Evolutionary conservation across 2,113 vertebrate genomes (phyloP).

Genomic region (Cyanistes caeruleus): DNA sequence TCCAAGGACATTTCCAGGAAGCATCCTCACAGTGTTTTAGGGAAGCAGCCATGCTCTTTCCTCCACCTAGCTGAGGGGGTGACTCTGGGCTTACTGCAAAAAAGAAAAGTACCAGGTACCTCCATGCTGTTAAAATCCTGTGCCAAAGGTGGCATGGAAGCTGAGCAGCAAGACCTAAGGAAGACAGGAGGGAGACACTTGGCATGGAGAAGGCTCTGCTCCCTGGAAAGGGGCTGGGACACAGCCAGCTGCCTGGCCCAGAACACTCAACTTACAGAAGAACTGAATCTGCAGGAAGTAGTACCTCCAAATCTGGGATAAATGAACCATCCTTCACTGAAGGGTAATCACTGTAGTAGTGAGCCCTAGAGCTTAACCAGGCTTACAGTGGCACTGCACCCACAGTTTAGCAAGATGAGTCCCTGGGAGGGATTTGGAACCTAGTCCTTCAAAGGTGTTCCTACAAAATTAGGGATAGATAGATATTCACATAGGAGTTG

Average conservation of each 20-base stretch:
- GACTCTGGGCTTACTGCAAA: neutral
- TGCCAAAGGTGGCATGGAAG: neutral
- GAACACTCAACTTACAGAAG: neutral
- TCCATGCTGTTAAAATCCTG: neutral
- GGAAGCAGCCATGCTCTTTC: neutral
- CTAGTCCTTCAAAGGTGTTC: neutral
- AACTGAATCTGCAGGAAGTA: neutral
- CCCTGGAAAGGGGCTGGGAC: too few species aligned
- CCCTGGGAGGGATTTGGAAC: neutral
- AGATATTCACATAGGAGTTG: neutral
- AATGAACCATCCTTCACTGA: neutral
- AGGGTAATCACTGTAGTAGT: neutral
- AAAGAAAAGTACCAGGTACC: neutral
- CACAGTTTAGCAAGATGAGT: neutral
- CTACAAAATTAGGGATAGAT: neutral
- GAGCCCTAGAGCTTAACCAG: neutral
- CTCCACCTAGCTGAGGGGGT: neutral
- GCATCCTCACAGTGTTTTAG: neutral
- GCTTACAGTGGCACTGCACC: neutral
- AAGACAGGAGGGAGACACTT: neutral
- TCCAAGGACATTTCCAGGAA: neutral
- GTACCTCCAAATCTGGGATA: neutral
- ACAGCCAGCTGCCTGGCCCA: neutral
- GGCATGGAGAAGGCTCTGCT: neutral
- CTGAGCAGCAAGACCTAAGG: neutral